phyloP scores from a whole-genome alignment of 2,797 vertebrate genomes.

The Gymnothorax reevesii region DNA sequence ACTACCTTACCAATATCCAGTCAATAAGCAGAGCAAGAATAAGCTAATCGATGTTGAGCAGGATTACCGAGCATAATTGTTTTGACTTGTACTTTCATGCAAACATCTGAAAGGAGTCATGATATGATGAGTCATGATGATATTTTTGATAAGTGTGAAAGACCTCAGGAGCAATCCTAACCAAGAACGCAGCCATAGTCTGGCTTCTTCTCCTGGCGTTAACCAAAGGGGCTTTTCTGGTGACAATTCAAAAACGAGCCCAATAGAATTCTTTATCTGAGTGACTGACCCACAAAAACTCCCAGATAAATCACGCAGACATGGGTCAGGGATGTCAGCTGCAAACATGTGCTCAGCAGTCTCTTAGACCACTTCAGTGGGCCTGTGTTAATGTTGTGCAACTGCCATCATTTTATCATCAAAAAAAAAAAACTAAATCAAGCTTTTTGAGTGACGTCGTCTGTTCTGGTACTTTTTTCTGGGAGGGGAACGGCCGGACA shows the following conservation, averaged over 20 bases:
- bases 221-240: not conserved
- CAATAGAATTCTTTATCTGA: not conserved
- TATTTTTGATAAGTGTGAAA: constrained; percentile 11
- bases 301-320: constrained; percentile 20
- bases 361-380: not conserved
- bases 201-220: not conserved
- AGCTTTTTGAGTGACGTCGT: not conserved
- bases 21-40: not conserved
- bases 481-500: not conserved
- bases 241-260: constrained; percentile 4
- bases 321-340: not conserved
- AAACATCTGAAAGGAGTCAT: constrained; percentile 17
- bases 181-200: not conserved
- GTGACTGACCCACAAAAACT: not conserved
- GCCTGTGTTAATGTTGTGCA: not conserved
- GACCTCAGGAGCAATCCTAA: not conserved
- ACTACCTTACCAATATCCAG: no score
- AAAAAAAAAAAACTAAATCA: constrained; percentile 22
- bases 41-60: not conserved
- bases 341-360: not conserved
- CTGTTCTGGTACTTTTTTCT: not conserved
- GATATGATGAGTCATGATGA: not conserved
- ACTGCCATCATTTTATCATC: not conserved
- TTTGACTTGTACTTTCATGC: not conserved
- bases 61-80: not conserved